Evolutionary conservation across 2,888 invertebrate species (phyloP), one percentile per base, ranked within the genome.

Genomic region (Helobdella robusta): DNA sequence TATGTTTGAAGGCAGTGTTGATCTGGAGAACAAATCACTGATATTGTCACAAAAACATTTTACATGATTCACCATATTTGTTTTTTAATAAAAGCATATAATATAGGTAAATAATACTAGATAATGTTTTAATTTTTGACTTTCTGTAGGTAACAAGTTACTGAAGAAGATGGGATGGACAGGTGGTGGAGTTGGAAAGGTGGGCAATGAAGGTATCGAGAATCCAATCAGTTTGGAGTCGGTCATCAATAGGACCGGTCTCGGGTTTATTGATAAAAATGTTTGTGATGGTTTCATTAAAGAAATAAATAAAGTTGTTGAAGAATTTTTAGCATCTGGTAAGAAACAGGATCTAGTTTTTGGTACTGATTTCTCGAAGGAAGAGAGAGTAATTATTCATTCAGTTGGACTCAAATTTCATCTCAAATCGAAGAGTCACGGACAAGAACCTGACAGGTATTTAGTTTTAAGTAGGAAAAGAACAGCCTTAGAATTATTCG

Each of bases 161-260:
- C 83, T 88, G 82, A 80, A 82, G 44, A 78, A 83, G 65, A 87
- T 87, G 86, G 88, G 88, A 0, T 88, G 87, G 87, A 78, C 81
- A 3, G 87, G 87, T 1, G 87, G 87, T 4, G 86, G 86, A 0
- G 78, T 88, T 2, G 88, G 87, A 0, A 79, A 81, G 1, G 78
- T 83, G 1, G 78, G 78, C 0, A 84, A 83, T 0, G 81, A 83
- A 58, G 88, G 88, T 0, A 85, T 86, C 40, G 82, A 81, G 0
- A 85, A 86, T 69, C 87, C 87, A 30, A 79, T 85, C 0, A 54
- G 71, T 30, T 71, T 72, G 11, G 69, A 67, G 36, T 59, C 58
- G 25, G 73, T 77, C 3, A 71, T 78, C 64, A 75, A 73, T 59
- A 69, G 76, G 36, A 73, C 74, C 67, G 78, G 81, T 20, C 70